phyloP scores from a whole-genome alignment of 1,140 invertebrate species.

The Teleogryllus occipitalis region DNA sequence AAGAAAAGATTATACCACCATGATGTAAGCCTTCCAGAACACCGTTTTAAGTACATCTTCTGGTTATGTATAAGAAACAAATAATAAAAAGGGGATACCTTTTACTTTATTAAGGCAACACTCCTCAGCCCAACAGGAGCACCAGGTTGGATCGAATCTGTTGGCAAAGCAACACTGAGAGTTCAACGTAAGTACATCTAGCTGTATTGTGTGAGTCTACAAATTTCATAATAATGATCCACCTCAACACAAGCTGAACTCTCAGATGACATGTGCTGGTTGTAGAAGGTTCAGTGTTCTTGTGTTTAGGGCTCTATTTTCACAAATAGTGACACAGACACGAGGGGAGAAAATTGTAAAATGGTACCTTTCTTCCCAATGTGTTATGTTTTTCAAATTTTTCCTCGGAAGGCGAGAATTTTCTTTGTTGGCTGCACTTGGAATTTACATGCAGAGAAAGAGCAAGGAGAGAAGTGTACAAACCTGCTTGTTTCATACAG shows the following conservation, averaged over 20 bases:
- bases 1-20: neutral
- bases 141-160: slow-evolving; percentile 7
- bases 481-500: slow-evolving; percentile 21
- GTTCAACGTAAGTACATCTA: slow-evolving; percentile 10
- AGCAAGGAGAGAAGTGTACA: slow-evolving; percentile 29
- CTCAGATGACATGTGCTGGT: neutral
- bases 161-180: slow-evolving; percentile 17
- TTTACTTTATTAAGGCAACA: slow-evolving; percentile 11
- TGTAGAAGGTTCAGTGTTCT: neutral
- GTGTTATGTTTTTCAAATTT: neutral
- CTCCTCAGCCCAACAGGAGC: slow-evolving; percentile 7
- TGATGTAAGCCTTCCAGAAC: neutral
- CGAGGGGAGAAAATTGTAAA: slow-evolving; percentile 12
- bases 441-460: slow-evolving; percentile 20
- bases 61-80: neutral
- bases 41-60: neutral
- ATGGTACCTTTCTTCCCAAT: slow-evolving; percentile 13
- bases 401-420: slow-evolving; percentile 14
- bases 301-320: neutral
- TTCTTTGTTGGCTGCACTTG: slow-evolving; percentile 15
- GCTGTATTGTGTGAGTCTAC: neutral
- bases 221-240: neutral
- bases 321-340: slow-evolving; percentile 13
- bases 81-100: slow-evolving; percentile 13
- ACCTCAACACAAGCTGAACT: neutral